Evolutionary conservation across 2,888 invertebrate species (phyloP), one percentile per base, ranked within the genome.

Genomic region (Unio delphinus): DNA sequence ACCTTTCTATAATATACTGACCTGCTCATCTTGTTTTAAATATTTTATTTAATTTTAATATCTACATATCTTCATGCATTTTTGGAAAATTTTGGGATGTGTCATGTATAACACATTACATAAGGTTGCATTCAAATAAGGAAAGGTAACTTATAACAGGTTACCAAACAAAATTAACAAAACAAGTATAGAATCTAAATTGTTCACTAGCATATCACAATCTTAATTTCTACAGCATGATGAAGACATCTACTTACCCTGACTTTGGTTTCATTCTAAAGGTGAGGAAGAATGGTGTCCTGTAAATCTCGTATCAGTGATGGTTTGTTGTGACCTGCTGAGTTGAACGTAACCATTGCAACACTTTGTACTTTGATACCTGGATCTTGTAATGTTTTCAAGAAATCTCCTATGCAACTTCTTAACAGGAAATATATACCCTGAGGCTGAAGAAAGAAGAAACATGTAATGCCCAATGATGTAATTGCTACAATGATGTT

Each of bases 311-410:
- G 94, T 74, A 91, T 87, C 79, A 99, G 93, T 82, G 96, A 95
- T 26, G 99, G 98, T 90, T 99, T 99, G 91, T 99, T 99, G 91
- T 99, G 99, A 64, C 98, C 99, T 56, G 99, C 99, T 0, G 98
- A 98, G 92, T 99, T 99, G 91, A 99, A 98, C 8, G 89, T 87
- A 18, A 99, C 97, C 61, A 99, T 92, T 60, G 99, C 99, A 63
- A 98, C 98, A 79, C 99, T 93, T 68, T 99, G 93, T 60, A 99
- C 99, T 87, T 97, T 96, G 75, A 99, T 93, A 90, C 97, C 97
- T 0, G 94, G 93, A 92, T 99, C 98, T 79, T 95, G 93, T 69
- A 99, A 91, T 1, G 97, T 95, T 76, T 94, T 93, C 76, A 98
- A 91, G 84, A 91, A 91, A 59, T 90, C 89, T 4, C 95, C 95